Base-by-base conservation (phyloP, 2,888 invertebrate species). In the Nymphalis c-album region DNA sequence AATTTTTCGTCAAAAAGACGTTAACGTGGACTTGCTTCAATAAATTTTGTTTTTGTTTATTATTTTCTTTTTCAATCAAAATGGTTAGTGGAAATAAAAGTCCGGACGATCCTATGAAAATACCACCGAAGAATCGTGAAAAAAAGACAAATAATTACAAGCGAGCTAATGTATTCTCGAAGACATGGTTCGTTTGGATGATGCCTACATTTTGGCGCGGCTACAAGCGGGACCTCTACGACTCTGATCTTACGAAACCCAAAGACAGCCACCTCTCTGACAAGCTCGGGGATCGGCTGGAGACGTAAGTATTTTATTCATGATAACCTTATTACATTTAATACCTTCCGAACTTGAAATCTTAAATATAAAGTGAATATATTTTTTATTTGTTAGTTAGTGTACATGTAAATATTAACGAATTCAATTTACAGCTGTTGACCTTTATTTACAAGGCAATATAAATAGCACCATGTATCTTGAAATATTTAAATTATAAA, bases 221-320 rank as follows among this genome's bases (percentile, higher is more conserved):
- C n/a, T 91, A 89, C 78, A 93, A 92, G 80, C 88, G 93, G 76
- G 94, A 94, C 75, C 90, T 97, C 46, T 94, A 94, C 78, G 92
- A 95, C 67, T 85, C 94, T 53, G 96, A 97, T 85, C 91, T 97
- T 71, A 95, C 95, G 46, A 92, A 94, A 78, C 95, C 95, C 20
- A 92, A 96, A 71, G 93, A 94, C 53, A 94, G 92, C 77, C 96
- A 96, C 78, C 90, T 90, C 70, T 95, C 95, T 0, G 91, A 93
- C 73, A 85, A 88, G 76, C 90, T 95, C 48, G 95, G 95, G n/a
- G 93, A 94, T 73, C 93, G 92, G 71, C 88, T 95, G 7, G 93
- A 94, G 79, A 91, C 86, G 94, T 94, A 85, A 92, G 92, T 88
- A 67, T 51, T 48, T 20, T 51, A 40, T 51, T 55, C 0, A 48